phyloP scores from a whole-genome alignment of 2,888 invertebrate species.

The Ichneumon xanthorius region DNA sequence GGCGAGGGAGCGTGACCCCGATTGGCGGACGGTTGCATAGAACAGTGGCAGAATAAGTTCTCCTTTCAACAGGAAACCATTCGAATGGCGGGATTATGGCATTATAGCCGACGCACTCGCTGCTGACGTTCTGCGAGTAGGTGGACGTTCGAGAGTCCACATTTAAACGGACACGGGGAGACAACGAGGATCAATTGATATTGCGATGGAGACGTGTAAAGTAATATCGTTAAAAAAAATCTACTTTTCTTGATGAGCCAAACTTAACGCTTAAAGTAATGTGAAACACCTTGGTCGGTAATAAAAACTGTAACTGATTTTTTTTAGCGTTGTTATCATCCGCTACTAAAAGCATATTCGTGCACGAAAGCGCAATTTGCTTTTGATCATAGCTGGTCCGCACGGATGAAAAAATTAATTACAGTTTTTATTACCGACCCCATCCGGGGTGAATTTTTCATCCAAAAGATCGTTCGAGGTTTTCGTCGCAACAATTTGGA shows the following conservation, averaged over 20 bases:
- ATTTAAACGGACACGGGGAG: slow-evolving; percentile 23
- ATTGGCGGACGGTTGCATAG: slow-evolving; percentile 67
- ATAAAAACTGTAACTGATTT: too few species aligned
- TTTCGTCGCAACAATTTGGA: background rate
- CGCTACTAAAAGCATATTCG: too few species aligned
- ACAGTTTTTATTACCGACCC: background rate
- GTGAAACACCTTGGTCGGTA: background rate
- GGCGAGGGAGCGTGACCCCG: slow-evolving; percentile 66
- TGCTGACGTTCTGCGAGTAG: slow-evolving; percentile 45
- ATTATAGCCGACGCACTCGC: slow-evolving; percentile 43
- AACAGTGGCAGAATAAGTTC: slow-evolving; percentile 73
- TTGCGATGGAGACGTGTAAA: background rate
- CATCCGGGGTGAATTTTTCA: background rate
- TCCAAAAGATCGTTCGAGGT: background rate
- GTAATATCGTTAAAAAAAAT: background rate
- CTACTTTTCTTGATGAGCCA: background rate
- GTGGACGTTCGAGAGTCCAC: slow-evolving; percentile 54
- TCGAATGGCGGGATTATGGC: slow-evolving; percentile 72
- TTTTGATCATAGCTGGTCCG: too few species aligned
- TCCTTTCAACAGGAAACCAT: slow-evolving; percentile 80
- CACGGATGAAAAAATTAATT: too few species aligned
- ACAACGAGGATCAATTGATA: background rate
- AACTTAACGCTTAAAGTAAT: background rate
- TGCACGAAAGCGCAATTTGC: too few species aligned
- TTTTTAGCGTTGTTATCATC: too few species aligned